These are phyloP conservation scores for Bos indicus DNA, from an alignment of 2,113 vertebrate genomes.

Conservation along the genomic window DNA sequence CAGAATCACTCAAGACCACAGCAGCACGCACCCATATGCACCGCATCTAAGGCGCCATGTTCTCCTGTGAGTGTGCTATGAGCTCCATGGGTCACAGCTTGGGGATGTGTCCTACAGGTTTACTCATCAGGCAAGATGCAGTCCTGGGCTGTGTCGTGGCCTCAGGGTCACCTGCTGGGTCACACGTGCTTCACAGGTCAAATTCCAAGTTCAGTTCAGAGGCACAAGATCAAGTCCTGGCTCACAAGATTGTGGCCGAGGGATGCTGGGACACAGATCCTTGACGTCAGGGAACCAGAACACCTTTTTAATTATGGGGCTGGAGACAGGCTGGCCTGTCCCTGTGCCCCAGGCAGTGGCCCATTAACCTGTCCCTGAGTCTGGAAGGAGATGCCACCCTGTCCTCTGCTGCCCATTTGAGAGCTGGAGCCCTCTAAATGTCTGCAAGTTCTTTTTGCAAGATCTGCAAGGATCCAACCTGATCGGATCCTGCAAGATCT, in stretches of 20 bases:
- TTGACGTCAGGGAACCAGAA: neutral
- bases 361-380: neutral
- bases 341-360: neutral
- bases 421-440: neutral
- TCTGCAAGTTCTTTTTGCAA: neutral
- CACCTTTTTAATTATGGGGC: neutral
- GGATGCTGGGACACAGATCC: neutral
- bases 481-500: neutral
- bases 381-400: neutral
- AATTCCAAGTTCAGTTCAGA: neutral
- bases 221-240: neutral
- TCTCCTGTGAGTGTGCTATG: neutral
- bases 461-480: neutral
- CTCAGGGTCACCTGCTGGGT: constrained; percentile 9
- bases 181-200: neutral
- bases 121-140: neutral
- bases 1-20: neutral
- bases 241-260: neutral
- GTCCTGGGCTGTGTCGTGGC: neutral
- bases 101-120: neutral
- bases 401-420: neutral
- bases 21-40: rapidly evolving
- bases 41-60: rapidly evolving
- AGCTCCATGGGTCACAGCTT: neutral
- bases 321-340: neutral